Base-by-base conservation (phyloP, 2,888 invertebrate genomes). In the Tetheella fluctuosa region DNA sequence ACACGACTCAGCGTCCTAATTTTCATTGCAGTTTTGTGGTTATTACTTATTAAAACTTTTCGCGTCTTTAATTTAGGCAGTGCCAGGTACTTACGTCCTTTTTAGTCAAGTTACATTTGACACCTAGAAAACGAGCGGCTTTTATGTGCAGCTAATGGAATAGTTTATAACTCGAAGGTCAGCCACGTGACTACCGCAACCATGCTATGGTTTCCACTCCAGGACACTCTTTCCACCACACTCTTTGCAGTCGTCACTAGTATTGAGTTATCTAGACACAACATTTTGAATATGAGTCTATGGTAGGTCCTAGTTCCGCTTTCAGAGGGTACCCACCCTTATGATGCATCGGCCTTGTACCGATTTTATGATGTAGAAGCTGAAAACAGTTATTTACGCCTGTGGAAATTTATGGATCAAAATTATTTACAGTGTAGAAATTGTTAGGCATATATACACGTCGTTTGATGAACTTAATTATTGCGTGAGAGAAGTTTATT, bases 321-420 rank as follows among this genome's bases (percentile, higher is more conserved):
- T 10, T 20, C 48, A 48, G 17, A 48, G 48, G 48, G 17, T 20
- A 48, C 48, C 48, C n/a, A 20, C 48, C 48, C 48, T 48, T 48
- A 20, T 20, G 58, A 68, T 15, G 42, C 57, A 56, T 54, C 65
- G 74, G 64, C 73, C 76, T 75, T 77, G 76, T 71, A 69, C 71
- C 66, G 64, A 71, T 76, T 79, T 69, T 64, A 62, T 60, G 65
- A 68, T 70, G 54, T 48, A 20, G 48, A 48, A 10, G 61, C 67
- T 64, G 66, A 65, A 69, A 71, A 73, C 70, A 65, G 61, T 62
- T 73, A 69, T 69, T 71, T 76, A 62, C 48, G 62, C 52, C 60
- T 23, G 58, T 54, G 23, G 30, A 60, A 52, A 62, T 63, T 63
- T 64, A 25, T 61, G 57, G 53, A 63, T 60, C 55, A 53, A 65